Conservation (phyloP, 2,113 vertebrate genomes). For the Maccullochella peelii region DNA sequence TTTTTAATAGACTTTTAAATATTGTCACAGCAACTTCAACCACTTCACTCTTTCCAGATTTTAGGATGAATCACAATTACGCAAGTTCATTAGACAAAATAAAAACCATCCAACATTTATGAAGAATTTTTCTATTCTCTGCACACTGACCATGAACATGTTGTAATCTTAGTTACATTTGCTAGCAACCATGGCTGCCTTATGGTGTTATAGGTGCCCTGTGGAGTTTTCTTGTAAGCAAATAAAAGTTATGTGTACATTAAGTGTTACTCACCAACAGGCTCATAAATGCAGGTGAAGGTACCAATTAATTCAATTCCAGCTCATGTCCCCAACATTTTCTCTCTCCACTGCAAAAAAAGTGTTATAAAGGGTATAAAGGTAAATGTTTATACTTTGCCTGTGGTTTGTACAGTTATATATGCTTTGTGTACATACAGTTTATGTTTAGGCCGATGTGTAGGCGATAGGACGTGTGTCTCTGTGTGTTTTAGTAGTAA, state of each 20-base stretch:
- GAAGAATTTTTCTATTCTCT: not conserved
- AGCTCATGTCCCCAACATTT: constrained; percentile 14
- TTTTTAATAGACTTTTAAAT: not conserved
- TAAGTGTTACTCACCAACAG: not conserved
- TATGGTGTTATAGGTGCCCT: not conserved
- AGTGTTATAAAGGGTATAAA: constrained; percentile 18
- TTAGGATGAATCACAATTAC: not conserved
- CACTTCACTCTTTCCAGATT: not conserved
- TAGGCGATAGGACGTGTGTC: constrained; percentile 24
- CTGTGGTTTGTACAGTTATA: constrained; percentile 27
- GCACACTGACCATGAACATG: not conserved
- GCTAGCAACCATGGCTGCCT: not conserved
- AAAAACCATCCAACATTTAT: not conserved
- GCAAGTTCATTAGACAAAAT: not conserved
- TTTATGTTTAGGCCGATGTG: constrained; percentile 31
- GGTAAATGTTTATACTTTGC: constrained; percentile 52
- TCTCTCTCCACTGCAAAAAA: constrained; percentile 11
- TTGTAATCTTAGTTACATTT: not conserved
- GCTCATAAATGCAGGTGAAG: too few relatives aligned
- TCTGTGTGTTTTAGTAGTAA: constrained; percentile 49
- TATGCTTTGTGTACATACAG: constrained; percentile 43
- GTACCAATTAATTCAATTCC: constrained; percentile 26
- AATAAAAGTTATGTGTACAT: not conserved
- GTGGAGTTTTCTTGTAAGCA: not conserved
- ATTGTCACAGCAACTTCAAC: not conserved